Conservation (phyloP, 2,797 vertebrate species). For the Micrastur ruficollis region DNA sequence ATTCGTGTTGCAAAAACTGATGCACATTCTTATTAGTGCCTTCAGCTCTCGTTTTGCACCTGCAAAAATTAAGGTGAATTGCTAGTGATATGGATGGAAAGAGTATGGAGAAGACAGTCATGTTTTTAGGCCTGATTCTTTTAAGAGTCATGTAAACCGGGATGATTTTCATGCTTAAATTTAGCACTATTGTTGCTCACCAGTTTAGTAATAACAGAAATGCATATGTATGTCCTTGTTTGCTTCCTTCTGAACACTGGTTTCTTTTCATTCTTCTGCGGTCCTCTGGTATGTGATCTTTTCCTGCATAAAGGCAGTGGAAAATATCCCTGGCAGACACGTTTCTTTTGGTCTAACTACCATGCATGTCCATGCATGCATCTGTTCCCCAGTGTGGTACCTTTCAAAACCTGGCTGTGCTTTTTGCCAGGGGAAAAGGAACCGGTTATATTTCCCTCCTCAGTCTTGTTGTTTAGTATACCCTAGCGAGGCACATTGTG, state of each 20-base stretch:
- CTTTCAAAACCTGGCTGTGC: neutral
- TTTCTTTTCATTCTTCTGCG: neutral
- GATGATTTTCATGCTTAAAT: neutral
- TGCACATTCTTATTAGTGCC: neutral
- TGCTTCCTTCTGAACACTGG: neutral
- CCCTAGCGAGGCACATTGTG: neutral
- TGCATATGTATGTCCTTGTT: neutral
- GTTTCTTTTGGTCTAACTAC: neutral
- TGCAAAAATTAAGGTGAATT: neutral
- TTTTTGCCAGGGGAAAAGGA: neutral
- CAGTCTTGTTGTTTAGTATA: neutral
- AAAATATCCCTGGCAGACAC: neutral
- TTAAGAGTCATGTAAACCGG: neutral
- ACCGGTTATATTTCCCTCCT: neutral
- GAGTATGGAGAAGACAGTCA: neutral
- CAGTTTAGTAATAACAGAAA: neutral
- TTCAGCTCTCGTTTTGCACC: neutral
- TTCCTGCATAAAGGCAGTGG: neutral
- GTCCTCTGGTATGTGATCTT: neutral
- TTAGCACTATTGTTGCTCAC: neutral
- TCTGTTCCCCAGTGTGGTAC: neutral
- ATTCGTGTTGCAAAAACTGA: neutral
- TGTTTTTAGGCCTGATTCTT: neutral
- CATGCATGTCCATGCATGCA: neutral
- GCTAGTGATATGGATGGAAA: neutral